Base-by-base conservation (phyloP, 2,888 invertebrate species). In the Protonemura montana region DNA sequence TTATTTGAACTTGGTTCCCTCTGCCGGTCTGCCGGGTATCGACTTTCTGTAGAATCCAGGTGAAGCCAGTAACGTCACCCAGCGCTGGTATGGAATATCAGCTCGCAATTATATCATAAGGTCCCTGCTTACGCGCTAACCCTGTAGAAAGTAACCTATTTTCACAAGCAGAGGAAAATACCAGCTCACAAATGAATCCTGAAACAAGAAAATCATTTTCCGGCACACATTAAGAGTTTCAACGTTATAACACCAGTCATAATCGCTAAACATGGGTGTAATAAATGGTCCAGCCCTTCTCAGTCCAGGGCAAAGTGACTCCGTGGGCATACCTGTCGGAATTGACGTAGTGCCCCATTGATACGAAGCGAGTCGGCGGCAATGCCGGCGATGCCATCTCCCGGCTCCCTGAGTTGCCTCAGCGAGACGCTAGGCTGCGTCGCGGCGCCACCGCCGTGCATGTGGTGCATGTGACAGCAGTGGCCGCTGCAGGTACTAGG, bases 331-430 rank as follows among this genome's bases (percentile, higher is more conserved):
- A 97, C 97, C 96, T 98, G 98, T 92, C 97, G 97, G 93, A 98
- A 98, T 91, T 97, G 98, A 89, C 98, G 94, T 94, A 98, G 97
- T 90, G 98, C 98, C 88, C 98, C 99, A 93, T 98, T 98, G 92
- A 98, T 97, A 90, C 98, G 94, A 89, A 98, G 94, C 87, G 98
- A 98, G 92, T 98, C 98, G 85, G 98, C 98, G 28, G 98, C 98
- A 90, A 99, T 98, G 91, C 97, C 97, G 83, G 98, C 98, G 88
- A 98, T 97, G 89, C 97, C 97, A 91, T 97, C 97, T 88, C 94
- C 94, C 82, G 95, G 95, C 92, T 96, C 96, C 89, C 96, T 94
- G 86, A 97, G 93, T 91, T 97, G 97, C 90, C 97, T 95, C 90
- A 97, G 92, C 77, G 97, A 97, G 90, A 97, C 96, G 92, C 97